Conservation (phyloP, 2,797 vertebrate genomes). For the Lemur catta region DNA sequence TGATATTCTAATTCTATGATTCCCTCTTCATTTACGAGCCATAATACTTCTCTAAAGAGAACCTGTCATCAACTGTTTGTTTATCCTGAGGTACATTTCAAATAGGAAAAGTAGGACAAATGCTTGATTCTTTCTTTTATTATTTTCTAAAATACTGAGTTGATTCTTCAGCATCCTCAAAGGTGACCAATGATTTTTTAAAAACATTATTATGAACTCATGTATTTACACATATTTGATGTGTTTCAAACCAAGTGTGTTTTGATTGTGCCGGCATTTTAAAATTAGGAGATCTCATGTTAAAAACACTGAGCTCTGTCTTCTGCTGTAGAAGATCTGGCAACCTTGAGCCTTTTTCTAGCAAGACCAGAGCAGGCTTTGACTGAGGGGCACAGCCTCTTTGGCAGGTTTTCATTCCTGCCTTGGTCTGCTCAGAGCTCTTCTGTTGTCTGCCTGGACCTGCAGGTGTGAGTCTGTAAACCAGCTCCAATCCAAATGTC, state of each 20-base stretch:
- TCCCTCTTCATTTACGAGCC: background rate
- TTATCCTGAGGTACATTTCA: background rate
- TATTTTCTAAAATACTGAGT: conserved; percentile 1
- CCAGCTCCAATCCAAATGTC: background rate
- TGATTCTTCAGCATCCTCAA: background rate
- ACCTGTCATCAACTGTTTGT: background rate
- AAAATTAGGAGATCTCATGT: background rate
- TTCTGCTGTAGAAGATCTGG: background rate
- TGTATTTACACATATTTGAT: background rate
- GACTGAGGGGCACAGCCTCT: background rate
- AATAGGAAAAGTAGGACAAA: background rate
- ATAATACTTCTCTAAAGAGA: background rate
- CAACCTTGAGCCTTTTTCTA: background rate
- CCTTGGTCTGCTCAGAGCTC: background rate
- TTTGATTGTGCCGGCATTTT: background rate
- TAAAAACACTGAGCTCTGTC: background rate
- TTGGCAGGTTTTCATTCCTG: background rate
- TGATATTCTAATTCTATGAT: background rate
- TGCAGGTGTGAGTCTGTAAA: background rate
- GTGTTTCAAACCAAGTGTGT: background rate
- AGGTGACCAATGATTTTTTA: background rate
- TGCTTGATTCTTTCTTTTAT: background rate
- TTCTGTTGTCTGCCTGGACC: background rate
- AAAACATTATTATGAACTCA: background rate
- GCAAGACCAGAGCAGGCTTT: background rate